phyloP scores from a whole-genome alignment of 2,888 invertebrate genomes.

The Nipponacmea schrenckii region DNA sequence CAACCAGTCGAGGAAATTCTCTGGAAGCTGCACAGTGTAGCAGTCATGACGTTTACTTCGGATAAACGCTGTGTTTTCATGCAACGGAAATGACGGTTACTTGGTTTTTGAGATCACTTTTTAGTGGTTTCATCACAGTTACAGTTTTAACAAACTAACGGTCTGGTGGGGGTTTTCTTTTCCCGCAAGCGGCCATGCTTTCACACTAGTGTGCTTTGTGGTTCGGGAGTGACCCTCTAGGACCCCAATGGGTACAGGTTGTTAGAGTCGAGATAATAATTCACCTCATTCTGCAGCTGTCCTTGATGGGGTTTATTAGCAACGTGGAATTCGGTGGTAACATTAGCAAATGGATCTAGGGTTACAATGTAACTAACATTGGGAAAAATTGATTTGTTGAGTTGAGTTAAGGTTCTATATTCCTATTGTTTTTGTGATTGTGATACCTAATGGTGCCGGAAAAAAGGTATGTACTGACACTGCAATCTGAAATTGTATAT shows the following conservation, averaged over 20 bases:
- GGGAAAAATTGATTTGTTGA: too few species aligned
- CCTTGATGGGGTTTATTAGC: slow-evolving; percentile 1
- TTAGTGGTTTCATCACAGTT: background rate
- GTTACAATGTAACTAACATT: too few species aligned
- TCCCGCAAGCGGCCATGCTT: background rate
- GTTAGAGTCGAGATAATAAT: background rate
- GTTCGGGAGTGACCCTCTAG: background rate
- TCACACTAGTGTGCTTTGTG: background rate
- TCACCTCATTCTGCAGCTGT: background rate
- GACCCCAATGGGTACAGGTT: background rate
- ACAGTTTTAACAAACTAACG: background rate
- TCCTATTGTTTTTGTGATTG: too few species aligned
- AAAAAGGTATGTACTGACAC: too few species aligned
- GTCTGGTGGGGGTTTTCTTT: background rate
- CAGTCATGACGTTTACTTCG: slow-evolving; percentile 4
- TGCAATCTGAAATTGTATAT: too few species aligned
- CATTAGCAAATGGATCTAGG: background rate
- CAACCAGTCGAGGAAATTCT: background rate
- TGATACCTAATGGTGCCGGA: too few species aligned
- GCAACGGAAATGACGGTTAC: background rate
- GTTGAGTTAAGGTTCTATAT: too few species aligned
- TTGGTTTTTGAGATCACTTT: background rate
- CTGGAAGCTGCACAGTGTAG: background rate
- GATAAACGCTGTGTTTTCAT: background rate
- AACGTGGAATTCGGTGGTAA: background rate